Conservation (phyloP, 1,140 invertebrate genomes). For the Ceratitis capitata region DNA sequence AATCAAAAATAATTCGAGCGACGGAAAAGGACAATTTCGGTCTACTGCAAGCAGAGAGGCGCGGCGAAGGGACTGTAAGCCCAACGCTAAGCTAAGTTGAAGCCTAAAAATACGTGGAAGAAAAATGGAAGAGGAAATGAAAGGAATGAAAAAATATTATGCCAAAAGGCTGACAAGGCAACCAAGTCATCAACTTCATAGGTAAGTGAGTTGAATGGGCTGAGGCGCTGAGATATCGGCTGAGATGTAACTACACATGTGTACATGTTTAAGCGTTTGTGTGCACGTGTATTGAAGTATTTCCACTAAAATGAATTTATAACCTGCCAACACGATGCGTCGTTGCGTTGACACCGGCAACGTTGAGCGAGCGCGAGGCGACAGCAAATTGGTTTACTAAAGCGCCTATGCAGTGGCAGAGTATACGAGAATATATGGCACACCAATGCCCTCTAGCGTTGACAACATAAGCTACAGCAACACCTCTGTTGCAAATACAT, state of each 20-base stretch:
- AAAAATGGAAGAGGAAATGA: background rate
- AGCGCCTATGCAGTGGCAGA: background rate
- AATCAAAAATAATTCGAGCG: background rate
- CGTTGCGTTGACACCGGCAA: conserved; percentile 1
- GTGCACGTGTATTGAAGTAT: background rate
- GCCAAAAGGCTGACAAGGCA: conserved; percentile 13
- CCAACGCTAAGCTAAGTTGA: background rate
- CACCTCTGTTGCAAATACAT: background rate
- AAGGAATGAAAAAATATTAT: background rate
- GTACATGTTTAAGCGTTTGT: background rate
- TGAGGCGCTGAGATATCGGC: background rate
- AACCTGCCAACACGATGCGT: conserved; percentile 24
- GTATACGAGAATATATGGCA: background rate
- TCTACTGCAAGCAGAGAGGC: background rate
- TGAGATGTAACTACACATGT: background rate
- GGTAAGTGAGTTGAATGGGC: background rate
- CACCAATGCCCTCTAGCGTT: background rate
- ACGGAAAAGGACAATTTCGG: conserved; percentile 25
- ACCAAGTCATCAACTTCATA: conserved; percentile 25
- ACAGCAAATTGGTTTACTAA: too few relatives aligned
- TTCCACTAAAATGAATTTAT: conserved; percentile 33
- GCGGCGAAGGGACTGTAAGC: background rate
- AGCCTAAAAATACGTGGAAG: background rate
- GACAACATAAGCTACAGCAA: background rate
- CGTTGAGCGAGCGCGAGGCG: background rate